A percentile compares a stretch with the other conserved stretches of the same genome.
Conservation (phyloP, 2,888 invertebrate species). For the Carcina quercana region DNA sequence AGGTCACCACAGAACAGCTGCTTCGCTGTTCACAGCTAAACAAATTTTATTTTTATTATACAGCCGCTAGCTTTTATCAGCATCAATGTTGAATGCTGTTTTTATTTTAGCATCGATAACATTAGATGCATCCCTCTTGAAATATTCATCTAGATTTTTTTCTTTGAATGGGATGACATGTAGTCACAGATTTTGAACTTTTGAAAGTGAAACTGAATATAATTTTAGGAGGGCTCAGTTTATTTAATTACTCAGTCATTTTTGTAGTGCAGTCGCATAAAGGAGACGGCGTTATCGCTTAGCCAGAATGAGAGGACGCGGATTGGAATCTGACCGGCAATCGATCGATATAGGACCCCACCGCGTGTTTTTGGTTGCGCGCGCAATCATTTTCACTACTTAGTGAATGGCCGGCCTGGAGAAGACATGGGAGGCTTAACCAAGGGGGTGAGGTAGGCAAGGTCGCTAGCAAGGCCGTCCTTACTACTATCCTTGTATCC, state of each 20-base stretch:
- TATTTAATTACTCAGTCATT: constrained; percentile 17
- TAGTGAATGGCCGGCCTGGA: constrained; percentile 61
- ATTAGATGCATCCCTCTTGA: too few species aligned
- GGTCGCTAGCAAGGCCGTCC: constrained; percentile 59
- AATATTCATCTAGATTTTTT: too few species aligned
- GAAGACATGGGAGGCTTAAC: constrained; percentile 40
- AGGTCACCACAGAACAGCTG: constrained; percentile 48
- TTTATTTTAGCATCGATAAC: too few species aligned
- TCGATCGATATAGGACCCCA: constrained; percentile 54
- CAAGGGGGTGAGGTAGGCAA: constrained; percentile 43
- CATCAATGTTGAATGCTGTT: too few species aligned
- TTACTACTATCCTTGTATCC: constrained; percentile 51
- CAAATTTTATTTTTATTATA: too few species aligned
- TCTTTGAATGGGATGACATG: too few species aligned
- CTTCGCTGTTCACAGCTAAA: constrained; percentile 10
- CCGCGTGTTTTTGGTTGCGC: constrained; percentile 50
- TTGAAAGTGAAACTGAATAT: too few species aligned
- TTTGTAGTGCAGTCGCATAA: constrained; percentile 26
- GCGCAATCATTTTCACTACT: constrained; percentile 48
- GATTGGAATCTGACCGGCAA: constrained; percentile 41
- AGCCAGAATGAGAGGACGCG: constrained; percentile 30
- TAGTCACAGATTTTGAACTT: too few species aligned
- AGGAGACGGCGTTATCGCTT: constrained; percentile 24
- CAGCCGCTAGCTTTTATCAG: too few species aligned
- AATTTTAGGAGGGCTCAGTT: too few species aligned